These are phyloP conservation scores for Andrena camellia DNA, from an alignment of 2,888 invertebrate genomes.

Conservation along the genomic window DNA sequence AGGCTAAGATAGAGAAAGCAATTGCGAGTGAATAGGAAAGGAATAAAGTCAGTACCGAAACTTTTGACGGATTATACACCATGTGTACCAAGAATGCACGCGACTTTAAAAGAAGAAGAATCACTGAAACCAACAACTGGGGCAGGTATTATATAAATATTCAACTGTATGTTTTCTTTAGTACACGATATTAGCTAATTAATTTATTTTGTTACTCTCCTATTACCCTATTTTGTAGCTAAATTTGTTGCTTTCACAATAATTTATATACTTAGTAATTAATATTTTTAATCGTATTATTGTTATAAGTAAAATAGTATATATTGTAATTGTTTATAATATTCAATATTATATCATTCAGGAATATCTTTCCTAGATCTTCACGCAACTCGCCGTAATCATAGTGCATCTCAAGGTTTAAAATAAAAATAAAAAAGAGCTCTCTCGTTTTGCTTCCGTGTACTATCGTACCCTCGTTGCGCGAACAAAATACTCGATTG, in stretches of 20 bases:
- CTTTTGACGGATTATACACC: neutral
- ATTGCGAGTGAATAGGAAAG: constrained; percentile 4
- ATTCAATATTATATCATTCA: constrained; percentile 75
- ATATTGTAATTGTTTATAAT: constrained; percentile 80
- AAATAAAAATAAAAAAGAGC: constrained; percentile 45
- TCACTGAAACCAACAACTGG: constrained; percentile 80
- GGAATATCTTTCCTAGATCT: constrained; percentile 74
- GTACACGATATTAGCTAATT: constrained; percentile 81
- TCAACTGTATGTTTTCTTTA: constrained; percentile 78
- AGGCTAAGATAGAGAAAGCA: neutral
- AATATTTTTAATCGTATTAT: constrained; percentile 79
- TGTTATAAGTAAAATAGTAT: constrained; percentile 81
- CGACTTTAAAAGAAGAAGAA: constrained; percentile 13
- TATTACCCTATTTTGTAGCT: constrained; percentile 84
- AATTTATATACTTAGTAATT: constrained; percentile 81
- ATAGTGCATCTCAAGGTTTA: constrained; percentile 58
- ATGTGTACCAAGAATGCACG: neutral
- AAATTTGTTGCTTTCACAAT: constrained; percentile 81
- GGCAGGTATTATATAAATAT: constrained; percentile 82
- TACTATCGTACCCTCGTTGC: constrained; percentile 60
- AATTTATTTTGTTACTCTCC: constrained; percentile 84
- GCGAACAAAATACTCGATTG: neutral
- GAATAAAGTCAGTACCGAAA: neutral
- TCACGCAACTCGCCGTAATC: constrained; percentile 71
- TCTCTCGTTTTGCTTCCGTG: constrained; percentile 63